Percentiles rank a stretch among this genome's conserved stretches.
These are phyloP conservation scores for Nowickia ferox DNA, from an alignment of 2,888 invertebrate species.

Conservation along the genomic window DNA sequence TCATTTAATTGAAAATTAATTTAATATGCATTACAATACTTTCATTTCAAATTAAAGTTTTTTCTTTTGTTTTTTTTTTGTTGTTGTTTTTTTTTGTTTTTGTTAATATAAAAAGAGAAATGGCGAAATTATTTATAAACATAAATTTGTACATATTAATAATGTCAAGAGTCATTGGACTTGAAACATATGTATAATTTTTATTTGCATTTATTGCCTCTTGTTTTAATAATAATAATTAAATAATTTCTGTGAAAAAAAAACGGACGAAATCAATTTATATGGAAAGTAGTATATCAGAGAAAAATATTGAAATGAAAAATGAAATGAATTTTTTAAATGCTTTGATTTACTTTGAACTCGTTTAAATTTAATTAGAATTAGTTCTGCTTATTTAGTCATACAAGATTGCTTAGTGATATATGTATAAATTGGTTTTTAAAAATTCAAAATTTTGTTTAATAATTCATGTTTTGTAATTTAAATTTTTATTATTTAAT, in stretches of 20 bases:
- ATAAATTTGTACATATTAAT: slow-evolving; percentile 50
- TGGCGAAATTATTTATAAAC: slow-evolving; percentile 43
- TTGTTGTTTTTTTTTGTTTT: slow-evolving; percentile 7
- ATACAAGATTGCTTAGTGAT: not conserved
- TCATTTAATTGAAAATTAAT: slow-evolving; percentile 69
- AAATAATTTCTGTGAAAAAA: slow-evolving; percentile 31
- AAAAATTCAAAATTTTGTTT: not conserved
- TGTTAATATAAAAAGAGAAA: slow-evolving; percentile 16
- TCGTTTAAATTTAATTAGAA: not conserved
- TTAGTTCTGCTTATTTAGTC: not conserved
- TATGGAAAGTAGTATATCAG: not conserved
- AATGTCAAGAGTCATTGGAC: slow-evolving; percentile 69
- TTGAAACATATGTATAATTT: slow-evolving; percentile 57
- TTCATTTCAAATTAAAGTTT: slow-evolving; percentile 49
- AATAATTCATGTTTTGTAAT: no score
- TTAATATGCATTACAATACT: slow-evolving; percentile 67
- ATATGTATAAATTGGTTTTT: not conserved
- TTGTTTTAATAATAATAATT: slow-evolving; percentile 10
- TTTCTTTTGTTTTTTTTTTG: not conserved
- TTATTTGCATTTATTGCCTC: slow-evolving; percentile 38
- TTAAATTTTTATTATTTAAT: no score
- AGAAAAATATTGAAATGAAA: not conserved
- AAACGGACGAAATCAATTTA: slow-evolving; percentile 10
- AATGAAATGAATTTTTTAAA: not conserved
- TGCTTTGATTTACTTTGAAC: not conserved